Base-by-base conservation (phyloP, 2,797 vertebrate species). In the Tinamus major region DNA sequence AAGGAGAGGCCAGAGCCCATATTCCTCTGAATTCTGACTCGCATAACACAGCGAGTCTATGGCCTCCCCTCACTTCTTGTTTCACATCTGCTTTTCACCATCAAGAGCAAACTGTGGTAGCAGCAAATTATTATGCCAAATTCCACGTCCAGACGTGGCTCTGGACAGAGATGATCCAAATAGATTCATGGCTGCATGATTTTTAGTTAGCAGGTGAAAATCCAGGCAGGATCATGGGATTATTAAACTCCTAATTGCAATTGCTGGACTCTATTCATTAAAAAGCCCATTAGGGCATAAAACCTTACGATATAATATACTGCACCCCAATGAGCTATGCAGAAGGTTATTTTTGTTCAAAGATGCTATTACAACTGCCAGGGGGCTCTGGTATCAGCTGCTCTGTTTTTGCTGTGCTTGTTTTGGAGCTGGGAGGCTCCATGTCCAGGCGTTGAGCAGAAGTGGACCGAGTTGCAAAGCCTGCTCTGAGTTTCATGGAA, bases 401-500 rank as follows among this genome's bases (percentile, higher is more conserved):
- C 23, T 8, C 35, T 3, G n/a, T 29, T 9, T 75, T 46, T 39
- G 8, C 72, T 31, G 33, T 9, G 4, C 6, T 2, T 3, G 5
- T 64, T 89, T 46, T 23, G 7, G 2, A 21, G 2, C 2, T 8
- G 15, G 0, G 4, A 4, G 24, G 3, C 24, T 9, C 26, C 8
- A 3, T 46, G 75, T 55, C 42, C 6, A 14, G 39, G 51, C 2
- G 44, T 17, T 68, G 68, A n/a, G 19, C 31, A 7, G 3, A 6
- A 59, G 19, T 0, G 1, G 46, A 5, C 15, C 2, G 16, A 2
- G 21, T 6, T 5, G 12, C 1, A 9, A 10, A 2, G 18, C 48
- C 71, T 31, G 33, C 10, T 31, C 33, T 3, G 1, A 6, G 12
- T 89, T 94, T 31, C 1, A 20, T 67, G 86, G 84, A 12, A 79